phyloP scores from a whole-genome alignment of 2,113 vertebrate genomes.

The Agapornis roseicollis region DNA sequence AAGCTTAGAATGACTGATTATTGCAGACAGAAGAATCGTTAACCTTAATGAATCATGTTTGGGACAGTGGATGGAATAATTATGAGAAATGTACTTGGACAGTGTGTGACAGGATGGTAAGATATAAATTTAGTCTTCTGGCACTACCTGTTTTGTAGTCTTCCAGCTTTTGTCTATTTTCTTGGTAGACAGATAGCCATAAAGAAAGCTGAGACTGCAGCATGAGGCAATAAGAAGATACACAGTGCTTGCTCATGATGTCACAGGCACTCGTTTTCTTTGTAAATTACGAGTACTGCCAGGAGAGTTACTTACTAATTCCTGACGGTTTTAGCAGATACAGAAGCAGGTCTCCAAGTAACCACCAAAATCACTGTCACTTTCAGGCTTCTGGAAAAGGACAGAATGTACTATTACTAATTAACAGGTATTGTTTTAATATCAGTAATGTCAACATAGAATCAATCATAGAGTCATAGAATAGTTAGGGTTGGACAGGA shows the following conservation, averaged over 20 bases:
- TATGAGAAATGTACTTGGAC: not conserved
- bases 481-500: too few species aligned
- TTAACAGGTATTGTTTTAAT: not conserved
- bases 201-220: not conserved
- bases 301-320: not conserved
- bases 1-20: conserved; percentile 9
- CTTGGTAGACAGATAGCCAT: not conserved
- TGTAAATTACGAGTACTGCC: not conserved
- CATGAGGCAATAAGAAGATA: not conserved
- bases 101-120: not conserved
- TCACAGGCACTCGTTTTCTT: not conserved
- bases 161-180: not conserved
- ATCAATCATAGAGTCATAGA: too few species aligned
- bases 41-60: conserved; percentile 7
- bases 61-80: not conserved
- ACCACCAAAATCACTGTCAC: not conserved
- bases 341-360: not conserved
- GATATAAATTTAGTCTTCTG: not conserved
- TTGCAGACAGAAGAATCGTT: not conserved
- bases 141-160: not conserved
- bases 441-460: not conserved
- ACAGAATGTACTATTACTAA: not conserved
- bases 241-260: not conserved
- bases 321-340: not conserved
- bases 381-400: not conserved